Conservation (phyloP, 1,140 invertebrate species). For the Ruditapes philippinarum region DNA sequence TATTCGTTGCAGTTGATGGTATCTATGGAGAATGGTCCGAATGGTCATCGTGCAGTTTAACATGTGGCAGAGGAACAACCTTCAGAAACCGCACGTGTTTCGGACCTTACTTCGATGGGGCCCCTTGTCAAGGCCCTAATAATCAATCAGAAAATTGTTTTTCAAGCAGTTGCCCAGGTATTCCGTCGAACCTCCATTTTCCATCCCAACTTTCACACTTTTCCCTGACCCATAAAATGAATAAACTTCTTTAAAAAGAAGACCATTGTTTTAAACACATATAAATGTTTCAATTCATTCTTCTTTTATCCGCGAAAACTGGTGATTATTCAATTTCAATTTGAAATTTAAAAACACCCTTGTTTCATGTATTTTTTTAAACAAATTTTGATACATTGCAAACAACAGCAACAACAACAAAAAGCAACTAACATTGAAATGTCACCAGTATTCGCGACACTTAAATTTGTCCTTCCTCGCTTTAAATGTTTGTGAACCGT, state of each 20-base stretch:
- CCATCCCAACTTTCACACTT: background rate
- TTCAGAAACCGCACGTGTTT: slow-evolving; percentile 88
- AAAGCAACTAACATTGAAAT: background rate
- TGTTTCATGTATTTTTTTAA: background rate
- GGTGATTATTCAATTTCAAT: background rate
- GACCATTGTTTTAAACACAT: background rate
- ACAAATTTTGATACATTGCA: background rate
- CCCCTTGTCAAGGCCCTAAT: slow-evolving; percentile 69
- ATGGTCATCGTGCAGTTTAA: slow-evolving; percentile 96
- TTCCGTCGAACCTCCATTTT: background rate
- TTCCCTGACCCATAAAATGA: background rate
- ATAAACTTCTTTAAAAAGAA: background rate
- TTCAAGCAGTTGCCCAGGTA: slow-evolving; percentile 75
- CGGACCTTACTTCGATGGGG: slow-evolving; percentile 72
- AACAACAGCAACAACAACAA: too few relatives aligned
- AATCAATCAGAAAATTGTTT: slow-evolving; percentile 71
- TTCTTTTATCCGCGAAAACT: background rate
- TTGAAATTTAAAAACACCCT: background rate
- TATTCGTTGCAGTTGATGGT: slow-evolving; percentile 79
- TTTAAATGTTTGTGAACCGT: slow-evolving; percentile 30
- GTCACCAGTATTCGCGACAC: background rate
- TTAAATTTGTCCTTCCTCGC: background rate
- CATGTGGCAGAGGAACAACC: slow-evolving; percentile 95
- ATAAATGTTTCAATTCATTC: background rate
- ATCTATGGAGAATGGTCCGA: slow-evolving; percentile 87